Conservation (phyloP, 2,888 invertebrate genomes). For the Ichneumon xanthorius region DNA sequence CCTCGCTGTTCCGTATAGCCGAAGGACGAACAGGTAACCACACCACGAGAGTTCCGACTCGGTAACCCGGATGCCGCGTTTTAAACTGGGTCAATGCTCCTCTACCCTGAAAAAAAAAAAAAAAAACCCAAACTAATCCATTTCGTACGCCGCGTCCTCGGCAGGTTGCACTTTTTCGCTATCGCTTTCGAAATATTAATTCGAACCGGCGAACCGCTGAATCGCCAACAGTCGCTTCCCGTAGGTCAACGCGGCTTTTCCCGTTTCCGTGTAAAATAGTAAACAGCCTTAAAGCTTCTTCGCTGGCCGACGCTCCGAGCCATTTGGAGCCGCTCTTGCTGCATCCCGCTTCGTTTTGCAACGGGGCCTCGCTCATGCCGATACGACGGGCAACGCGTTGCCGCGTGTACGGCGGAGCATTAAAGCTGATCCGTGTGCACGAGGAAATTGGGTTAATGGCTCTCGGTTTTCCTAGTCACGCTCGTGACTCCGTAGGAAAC, state of each 20-base stretch:
- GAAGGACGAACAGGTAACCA: constrained; percentile 55
- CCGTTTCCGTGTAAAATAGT: neutral
- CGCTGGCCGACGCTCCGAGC: no score
- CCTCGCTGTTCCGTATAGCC: constrained; percentile 21
- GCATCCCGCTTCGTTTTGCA: neutral
- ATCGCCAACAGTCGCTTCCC: neutral
- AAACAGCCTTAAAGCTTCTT: neutral
- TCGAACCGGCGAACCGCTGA: neutral
- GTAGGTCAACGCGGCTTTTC: neutral
- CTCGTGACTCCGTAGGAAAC: constrained; percentile 36
- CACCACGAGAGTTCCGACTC: constrained; percentile 43
- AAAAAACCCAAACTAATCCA: neutral
- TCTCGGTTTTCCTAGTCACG: constrained; percentile 62
- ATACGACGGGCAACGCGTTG: neutral
- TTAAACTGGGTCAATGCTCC: constrained; percentile 81
- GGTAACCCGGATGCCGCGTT: constrained; percentile 65
- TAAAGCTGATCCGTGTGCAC: constrained; percentile 5
- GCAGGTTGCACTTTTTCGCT: neutral
- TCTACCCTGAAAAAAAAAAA: constrained; percentile 28
- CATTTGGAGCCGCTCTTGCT: neutral
- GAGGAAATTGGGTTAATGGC: constrained; percentile 62
- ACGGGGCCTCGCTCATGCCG: neutral
- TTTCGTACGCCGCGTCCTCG: neutral
- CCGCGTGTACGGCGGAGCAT: neutral
- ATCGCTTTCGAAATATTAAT: neutral